phyloP scores from a whole-genome alignment of 2,113 vertebrate species.

The Phoxinus phoxinus region DNA sequence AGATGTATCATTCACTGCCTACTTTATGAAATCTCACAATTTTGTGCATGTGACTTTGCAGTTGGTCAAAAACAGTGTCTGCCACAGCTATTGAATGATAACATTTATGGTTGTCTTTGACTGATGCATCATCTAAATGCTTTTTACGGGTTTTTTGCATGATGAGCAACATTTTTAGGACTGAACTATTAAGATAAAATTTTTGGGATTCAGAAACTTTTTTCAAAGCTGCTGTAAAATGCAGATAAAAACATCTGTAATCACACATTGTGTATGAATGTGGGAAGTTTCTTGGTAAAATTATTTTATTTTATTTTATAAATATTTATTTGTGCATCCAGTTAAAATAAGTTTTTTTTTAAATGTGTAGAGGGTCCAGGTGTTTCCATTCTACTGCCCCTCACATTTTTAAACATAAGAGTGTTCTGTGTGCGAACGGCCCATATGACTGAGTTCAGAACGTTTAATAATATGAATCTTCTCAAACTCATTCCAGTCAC shows the following conservation, averaged over 20 bases:
- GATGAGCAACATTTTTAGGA: too few relatives aligned
- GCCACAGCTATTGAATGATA: not conserved
- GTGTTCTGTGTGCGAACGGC: not conserved
- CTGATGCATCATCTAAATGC: too few relatives aligned
- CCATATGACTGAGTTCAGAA: not conserved
- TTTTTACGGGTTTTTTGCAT: too few relatives aligned
- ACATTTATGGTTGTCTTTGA: not conserved
- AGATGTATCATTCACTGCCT: not conserved
- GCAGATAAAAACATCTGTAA: not conserved
- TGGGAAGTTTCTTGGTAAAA: too few relatives aligned
- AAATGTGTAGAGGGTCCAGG: not conserved
- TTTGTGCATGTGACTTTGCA: not conserved
- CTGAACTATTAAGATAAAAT: too few relatives aligned
- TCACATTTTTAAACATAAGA: not conserved
- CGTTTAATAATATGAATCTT: not conserved
- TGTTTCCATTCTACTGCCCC: not conserved
- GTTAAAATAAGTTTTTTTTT: too few relatives aligned
- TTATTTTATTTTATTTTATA: not conserved
- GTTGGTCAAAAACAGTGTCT: not conserved
- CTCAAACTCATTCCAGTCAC: not conserved
- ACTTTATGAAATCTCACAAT: not conserved
- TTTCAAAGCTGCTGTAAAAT: not conserved
- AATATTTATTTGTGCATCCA: too few relatives aligned
- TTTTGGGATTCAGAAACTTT: not conserved
- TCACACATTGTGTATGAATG: not conserved